Evolutionary conservation across 2,888 invertebrate genomes (phyloP).

Genomic region (Argyra leucocephala): DNA sequence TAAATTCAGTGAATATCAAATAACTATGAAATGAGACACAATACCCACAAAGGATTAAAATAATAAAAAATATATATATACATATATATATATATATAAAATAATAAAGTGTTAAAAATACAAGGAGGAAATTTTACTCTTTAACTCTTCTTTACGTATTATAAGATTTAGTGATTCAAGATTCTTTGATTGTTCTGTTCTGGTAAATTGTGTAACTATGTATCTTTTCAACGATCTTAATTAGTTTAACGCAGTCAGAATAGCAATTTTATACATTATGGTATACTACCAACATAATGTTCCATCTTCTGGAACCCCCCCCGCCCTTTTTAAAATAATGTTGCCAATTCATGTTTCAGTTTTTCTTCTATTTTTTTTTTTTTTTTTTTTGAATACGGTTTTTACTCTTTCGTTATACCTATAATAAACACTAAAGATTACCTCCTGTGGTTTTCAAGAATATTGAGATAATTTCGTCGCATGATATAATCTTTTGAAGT

Average conservation of each 20-base stretch:
- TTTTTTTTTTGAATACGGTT: neutral
- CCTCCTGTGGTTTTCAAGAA: neutral
- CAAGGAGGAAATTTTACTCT: neutral
- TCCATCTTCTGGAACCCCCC: neutral
- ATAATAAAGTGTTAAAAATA: neutral
- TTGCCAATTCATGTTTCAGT: neutral
- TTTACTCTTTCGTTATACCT: neutral
- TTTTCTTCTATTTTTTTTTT: neutral
- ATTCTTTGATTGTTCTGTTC: too few species aligned
- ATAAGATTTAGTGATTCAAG: too few species aligned
- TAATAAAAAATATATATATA: neutral
- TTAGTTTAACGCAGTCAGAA: constrained; percentile 4
- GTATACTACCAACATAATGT: neutral
- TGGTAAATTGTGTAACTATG: neutral
- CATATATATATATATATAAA: neutral
- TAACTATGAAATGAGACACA: neutral
- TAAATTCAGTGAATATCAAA: neutral
- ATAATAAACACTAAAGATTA: constrained; percentile 4
- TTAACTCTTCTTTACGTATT: too few species aligned
- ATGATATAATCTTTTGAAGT: neutral
- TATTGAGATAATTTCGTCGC: neutral
- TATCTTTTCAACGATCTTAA: constrained; percentile 3
- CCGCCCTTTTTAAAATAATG: neutral
- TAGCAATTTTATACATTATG: neutral
- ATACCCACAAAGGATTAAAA: neutral